Evolutionary conservation across 2,113 vertebrate genomes (phyloP).

Genomic region (pig (Sus scrofa)): DNA sequence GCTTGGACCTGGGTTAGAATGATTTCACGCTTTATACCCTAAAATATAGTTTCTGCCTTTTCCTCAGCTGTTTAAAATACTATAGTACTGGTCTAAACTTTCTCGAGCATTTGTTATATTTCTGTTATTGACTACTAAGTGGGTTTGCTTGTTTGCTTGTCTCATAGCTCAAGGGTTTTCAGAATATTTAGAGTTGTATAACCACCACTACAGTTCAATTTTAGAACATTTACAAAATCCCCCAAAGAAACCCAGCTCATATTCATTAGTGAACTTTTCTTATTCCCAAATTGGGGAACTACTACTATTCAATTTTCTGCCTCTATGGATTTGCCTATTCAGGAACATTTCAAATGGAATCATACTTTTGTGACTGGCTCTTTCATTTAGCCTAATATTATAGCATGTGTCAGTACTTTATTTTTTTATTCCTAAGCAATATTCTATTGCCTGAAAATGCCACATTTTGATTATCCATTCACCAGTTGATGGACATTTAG

Average conservation of each 20-base stretch:
- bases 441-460: not conserved
- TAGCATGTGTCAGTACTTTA: not conserved
- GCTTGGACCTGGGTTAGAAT: not conserved
- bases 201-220: not conserved
- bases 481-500: not conserved
- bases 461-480: not conserved
- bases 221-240: constrained; percentile 5
- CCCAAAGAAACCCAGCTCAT: not conserved
- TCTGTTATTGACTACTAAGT: constrained; percentile 15
- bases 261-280: not conserved
- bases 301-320: not conserved
- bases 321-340: not conserved
- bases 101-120: constrained; percentile 1
- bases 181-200: not conserved
- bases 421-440: not conserved
- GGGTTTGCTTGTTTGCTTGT: not conserved
- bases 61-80: constrained; percentile 16
- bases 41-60: not conserved
- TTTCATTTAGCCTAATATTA: not conserved
- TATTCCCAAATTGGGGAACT: not conserved
- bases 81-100: not conserved
- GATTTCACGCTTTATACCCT: not conserved
- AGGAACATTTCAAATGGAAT: not conserved
- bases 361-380: not conserved
- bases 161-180: not conserved